A percentile compares a stretch with the other conserved stretches of the same genome.
Conservation (phyloP, 2,888 invertebrate genomes). For the Caradrina clavipalpis region DNA sequence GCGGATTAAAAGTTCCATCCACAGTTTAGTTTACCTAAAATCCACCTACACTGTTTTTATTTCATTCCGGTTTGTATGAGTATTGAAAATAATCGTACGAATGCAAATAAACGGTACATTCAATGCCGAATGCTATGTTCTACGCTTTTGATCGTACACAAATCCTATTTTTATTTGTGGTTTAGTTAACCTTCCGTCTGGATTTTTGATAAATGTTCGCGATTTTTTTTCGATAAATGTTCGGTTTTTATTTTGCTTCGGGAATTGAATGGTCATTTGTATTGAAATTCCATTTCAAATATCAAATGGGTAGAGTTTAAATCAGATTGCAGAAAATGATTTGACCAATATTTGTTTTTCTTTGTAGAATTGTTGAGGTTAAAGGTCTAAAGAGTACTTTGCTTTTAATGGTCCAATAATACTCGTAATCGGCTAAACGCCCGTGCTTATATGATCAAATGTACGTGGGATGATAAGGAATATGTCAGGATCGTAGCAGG, state of each 20-base stretch:
- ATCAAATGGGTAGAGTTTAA: neutral
- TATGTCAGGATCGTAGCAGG: too few species aligned
- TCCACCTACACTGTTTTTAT: constrained; percentile 25
- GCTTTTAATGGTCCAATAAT: too few species aligned
- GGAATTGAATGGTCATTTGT: neutral
- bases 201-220: constrained; percentile 21
- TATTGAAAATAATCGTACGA: constrained; percentile 22
- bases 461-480: too few species aligned
- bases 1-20: constrained; percentile 1
- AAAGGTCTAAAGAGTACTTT: too few species aligned
- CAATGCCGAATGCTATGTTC: constrained; percentile 8
- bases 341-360: too few species aligned
- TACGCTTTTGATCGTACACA: constrained; percentile 18
- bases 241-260: constrained; percentile 2
- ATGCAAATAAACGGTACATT: constrained; percentile 29
- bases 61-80: constrained; percentile 3
- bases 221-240: constrained; percentile 23
- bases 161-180: constrained; percentile 19
- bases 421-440: too few species aligned
- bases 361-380: too few species aligned
- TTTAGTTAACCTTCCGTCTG: constrained; percentile 1
- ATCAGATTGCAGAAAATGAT: too few species aligned
- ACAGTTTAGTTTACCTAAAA: constrained; percentile 3
- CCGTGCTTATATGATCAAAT: too few species aligned
- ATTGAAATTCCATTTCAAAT: neutral